Conservation (phyloP, 1,140 invertebrate species). For the Halesus radiatus region DNA sequence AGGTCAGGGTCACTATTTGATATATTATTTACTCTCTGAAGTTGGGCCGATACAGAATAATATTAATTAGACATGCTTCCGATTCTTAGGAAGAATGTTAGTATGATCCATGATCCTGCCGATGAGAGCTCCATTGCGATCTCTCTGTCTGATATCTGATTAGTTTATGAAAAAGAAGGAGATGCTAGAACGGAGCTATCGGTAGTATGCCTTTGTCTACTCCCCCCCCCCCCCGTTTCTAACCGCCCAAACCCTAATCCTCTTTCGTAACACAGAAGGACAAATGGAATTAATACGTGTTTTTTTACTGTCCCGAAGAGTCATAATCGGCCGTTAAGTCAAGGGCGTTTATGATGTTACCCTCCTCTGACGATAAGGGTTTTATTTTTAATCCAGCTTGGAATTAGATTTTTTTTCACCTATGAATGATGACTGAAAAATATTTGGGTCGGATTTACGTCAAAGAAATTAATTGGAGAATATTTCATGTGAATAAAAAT, state of each 20-base stretch:
- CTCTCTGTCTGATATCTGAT: too few relatives aligned
- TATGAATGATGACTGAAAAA: conserved; percentile 14
- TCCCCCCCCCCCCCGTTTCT: background rate
- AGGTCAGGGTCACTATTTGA: too few relatives aligned
- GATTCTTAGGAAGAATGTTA: conserved; percentile 42
- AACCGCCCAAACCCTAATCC: conserved; percentile 7
- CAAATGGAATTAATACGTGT: background rate
- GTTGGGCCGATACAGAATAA: conserved; percentile 14
- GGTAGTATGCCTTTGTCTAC: too few relatives aligned
- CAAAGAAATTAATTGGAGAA: too few relatives aligned
- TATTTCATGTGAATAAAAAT: too few relatives aligned
- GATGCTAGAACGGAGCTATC: too few relatives aligned
- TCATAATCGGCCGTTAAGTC: background rate
- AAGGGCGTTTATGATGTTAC: background rate
- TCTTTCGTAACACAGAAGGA: background rate
- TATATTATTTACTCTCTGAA: background rate
- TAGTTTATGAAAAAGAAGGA: too few relatives aligned
- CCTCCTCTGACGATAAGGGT: background rate
- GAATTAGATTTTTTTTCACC: background rate
- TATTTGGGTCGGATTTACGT: background rate
- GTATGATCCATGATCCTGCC: conserved; percentile 41
- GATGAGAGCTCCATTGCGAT: background rate
- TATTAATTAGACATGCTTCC: conserved; percentile 54
- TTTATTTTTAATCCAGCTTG: conserved; percentile 1
- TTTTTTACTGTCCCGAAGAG: background rate